Percentiles rank a stretch among this genome's conserved stretches.
Conservation (phyloP, 2,113 vertebrate genomes). For the Albula glossodonta region DNA sequence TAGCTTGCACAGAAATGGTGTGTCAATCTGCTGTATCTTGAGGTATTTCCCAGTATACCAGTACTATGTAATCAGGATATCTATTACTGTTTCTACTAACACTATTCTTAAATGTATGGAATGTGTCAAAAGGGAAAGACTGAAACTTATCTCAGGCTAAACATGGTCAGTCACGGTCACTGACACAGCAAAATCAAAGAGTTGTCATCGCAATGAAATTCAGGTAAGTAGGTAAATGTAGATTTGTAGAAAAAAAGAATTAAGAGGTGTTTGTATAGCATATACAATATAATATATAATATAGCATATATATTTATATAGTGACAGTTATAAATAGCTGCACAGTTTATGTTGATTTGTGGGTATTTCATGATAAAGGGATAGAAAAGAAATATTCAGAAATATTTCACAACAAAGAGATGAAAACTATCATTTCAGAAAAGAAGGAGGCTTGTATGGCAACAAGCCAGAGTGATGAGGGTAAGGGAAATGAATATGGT, state of each 20-base stretch:
- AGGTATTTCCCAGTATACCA: background rate
- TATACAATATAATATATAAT: too few species aligned
- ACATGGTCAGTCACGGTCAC: background rate
- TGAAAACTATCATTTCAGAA: constrained; percentile 13
- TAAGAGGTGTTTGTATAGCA: too few species aligned
- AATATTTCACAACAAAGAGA: background rate
- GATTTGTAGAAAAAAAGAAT: too few species aligned
- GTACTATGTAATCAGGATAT: background rate
- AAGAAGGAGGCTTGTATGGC: constrained; percentile 17
- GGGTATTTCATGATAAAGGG: background rate
- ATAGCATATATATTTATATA: too few species aligned
- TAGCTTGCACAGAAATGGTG: background rate
- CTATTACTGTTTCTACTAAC: background rate
- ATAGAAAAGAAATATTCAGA: constrained; percentile 4
- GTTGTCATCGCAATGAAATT: too few species aligned
- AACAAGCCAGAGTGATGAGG: constrained; percentile 3
- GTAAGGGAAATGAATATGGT: constrained; percentile 3
- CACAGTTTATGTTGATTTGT: background rate
- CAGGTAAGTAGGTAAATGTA: too few species aligned
- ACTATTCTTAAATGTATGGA: background rate
- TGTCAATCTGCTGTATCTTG: background rate
- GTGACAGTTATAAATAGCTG: background rate
- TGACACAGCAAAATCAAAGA: too few species aligned
- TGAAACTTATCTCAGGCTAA: background rate
- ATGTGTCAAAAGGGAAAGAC: background rate